These are phyloP conservation scores for Acronicta alni DNA, from an alignment of 2,888 invertebrate genomes.

Conservation along the genomic window DNA sequence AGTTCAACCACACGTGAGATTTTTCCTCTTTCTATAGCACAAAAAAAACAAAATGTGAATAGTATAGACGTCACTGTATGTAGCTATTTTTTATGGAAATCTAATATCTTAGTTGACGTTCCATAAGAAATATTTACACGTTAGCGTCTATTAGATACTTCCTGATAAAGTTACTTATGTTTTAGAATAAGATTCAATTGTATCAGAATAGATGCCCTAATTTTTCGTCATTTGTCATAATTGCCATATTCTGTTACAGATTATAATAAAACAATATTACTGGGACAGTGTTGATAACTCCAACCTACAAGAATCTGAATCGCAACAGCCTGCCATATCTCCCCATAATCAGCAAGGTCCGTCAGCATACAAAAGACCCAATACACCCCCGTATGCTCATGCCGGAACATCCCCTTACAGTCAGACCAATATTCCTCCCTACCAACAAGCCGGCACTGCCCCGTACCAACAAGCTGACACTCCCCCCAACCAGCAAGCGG, in stretches of 20 bases:
- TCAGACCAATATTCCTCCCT: background rate
- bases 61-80: too few species aligned
- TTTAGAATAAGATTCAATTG: too few species aligned
- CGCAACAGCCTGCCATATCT: background rate
- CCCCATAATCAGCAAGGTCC: background rate
- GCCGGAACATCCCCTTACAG: background rate
- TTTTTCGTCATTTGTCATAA: background rate
- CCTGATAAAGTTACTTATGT: too few species aligned
- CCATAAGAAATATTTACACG: too few species aligned
- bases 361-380: background rate
- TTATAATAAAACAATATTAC: constrained; percentile 68
- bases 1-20: constrained; percentile 32
- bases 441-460: background rate
- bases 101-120: too few species aligned
- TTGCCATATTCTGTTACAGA: background rate
- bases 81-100: too few species aligned
- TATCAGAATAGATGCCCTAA: too few species aligned
- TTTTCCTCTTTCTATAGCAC: background rate
- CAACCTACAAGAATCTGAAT: background rate
- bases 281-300: constrained; percentile 61
- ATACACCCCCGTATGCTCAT: background rate
- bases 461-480: background rate
- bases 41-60: too few species aligned
- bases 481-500: background rate
- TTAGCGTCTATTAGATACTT: too few species aligned